Evolutionary conservation across 2,113 vertebrate species (phyloP), one percentile per base, ranked within the genome.

Genomic region (Herpetotheres cachinnans): DNA sequence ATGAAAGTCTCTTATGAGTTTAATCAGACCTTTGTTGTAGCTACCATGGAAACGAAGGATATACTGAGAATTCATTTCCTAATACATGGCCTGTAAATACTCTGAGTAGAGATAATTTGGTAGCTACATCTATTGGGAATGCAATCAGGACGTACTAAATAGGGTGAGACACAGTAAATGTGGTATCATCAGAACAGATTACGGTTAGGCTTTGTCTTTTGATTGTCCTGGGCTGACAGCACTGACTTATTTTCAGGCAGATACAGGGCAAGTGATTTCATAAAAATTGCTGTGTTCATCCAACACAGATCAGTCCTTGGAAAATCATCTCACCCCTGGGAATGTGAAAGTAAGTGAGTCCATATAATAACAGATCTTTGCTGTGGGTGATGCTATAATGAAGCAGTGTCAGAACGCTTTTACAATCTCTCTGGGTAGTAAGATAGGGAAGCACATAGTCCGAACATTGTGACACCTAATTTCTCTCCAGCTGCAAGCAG

Each of bases 31-130:
- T 95, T 82, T 91, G 73, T 80, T 86, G 86, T 44, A 92, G 86
- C 84, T 94, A 58, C 95, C 95, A 95, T 92, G 95, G 96, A 94
- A 97, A 98, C 66, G 13, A 88, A 95, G 89, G 80, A 95, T 80
- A 91, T 49, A 83, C 50, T 78, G 93, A 95, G 89, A 90, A 92
- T 93, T 93, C 84, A 96, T 80, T 96, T 91, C 89, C 90, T 94
- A 95, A 94, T 90, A 94, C 4, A 10, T 49, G 77, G 89, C 50
- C 79, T 85, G 89, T 90, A 97, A 95, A 87, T 96, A 94, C 86
- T 90, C 74, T 58, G 86, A 95, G 83, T n/a, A 92, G 74, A 97
- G 94, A 93, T 93, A 93, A 95, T 94, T 91, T 92, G 87, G 87
- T 96, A 83, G 82, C 91, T 94, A 69, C 72, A 76, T 85, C 93